phyloP scores from a whole-genome alignment of 2,888 invertebrate genomes.

The Pollenia griseotomentosa region DNA sequence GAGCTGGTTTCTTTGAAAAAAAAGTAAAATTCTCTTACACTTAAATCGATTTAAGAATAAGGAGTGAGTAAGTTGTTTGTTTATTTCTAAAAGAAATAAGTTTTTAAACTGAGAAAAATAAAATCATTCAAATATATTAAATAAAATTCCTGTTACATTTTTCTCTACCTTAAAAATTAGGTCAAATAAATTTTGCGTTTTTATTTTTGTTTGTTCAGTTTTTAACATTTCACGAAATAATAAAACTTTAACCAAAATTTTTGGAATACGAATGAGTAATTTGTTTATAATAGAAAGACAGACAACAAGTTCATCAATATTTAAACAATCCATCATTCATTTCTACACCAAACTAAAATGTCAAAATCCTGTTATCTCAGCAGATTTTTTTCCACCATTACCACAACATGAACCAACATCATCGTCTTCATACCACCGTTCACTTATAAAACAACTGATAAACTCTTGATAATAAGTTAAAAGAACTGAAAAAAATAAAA shows the following conservation, averaged over 20 bases:
- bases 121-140: no score
- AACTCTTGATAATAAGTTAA: constrained; percentile 16
- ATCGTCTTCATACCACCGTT: not conserved
- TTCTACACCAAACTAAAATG: constrained; percentile 56
- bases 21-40: no score
- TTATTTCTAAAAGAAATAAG: no score
- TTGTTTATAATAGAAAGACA: not conserved
- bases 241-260: no score
- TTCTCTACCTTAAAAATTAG: no score
- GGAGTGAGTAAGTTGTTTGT: no score
- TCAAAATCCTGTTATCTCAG: constrained; percentile 69
- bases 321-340: constrained; percentile 67
- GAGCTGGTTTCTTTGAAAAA: no score
- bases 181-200: not conserved
- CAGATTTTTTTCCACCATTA: constrained; percentile 31
- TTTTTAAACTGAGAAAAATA: no score
- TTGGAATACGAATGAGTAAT: constrained; percentile 29
- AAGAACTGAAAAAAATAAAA: constrained; percentile 2
- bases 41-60: no score
- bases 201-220: not conserved
- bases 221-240: no score
- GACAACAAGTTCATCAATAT: constrained; percentile 60
- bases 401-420: constrained; percentile 1
- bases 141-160: no score
- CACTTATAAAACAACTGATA: not conserved